Conservation (phyloP, 1,140 invertebrate genomes). For the Euglossa dilemma region DNA sequence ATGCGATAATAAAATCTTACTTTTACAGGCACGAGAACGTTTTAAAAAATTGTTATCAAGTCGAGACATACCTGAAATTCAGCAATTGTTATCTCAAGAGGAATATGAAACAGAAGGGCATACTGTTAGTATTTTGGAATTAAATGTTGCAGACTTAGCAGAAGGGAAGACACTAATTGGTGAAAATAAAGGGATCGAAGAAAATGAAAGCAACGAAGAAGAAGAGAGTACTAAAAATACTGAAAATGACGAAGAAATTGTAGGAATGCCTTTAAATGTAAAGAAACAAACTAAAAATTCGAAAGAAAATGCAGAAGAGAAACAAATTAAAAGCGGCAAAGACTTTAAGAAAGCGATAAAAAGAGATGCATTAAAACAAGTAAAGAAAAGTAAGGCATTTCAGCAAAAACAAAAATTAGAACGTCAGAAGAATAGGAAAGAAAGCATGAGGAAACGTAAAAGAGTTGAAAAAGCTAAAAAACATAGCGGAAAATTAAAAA, state of each 20-base stretch:
- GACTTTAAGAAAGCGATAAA: constrained; percentile 87
- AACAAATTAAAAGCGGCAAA: constrained; percentile 83
- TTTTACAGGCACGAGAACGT: constrained; percentile 84
- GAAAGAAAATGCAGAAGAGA: constrained; percentile 45
- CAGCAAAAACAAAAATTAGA: constrained; percentile 88
- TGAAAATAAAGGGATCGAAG: constrained; percentile 84
- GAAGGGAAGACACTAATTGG: constrained; percentile 88
- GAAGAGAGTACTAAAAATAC: constrained; percentile 73
- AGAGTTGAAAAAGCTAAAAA: constrained; percentile 42
- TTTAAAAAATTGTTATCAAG: constrained; percentile 86
- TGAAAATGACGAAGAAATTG: constrained; percentile 76
- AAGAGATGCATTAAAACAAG: constrained; percentile 86
- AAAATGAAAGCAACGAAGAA: constrained; percentile 79
- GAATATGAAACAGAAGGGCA: constrained; percentile 89
- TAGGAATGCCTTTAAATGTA: constrained; percentile 84
- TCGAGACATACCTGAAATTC: constrained; percentile 86
- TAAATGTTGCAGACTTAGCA: constrained; percentile 86
- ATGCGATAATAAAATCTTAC: background rate
- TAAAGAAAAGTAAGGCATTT: constrained; percentile 89
- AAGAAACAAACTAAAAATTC: constrained; percentile 59
- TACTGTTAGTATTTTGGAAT: constrained; percentile 88
- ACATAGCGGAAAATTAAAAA: constrained; percentile 33
- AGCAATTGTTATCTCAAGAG: constrained; percentile 85
- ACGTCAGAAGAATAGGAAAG: constrained; percentile 68
- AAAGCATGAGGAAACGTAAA: constrained; percentile 49